Conservation (phyloP, 2,888 invertebrate species). For the Drosophila neotestacea region DNA sequence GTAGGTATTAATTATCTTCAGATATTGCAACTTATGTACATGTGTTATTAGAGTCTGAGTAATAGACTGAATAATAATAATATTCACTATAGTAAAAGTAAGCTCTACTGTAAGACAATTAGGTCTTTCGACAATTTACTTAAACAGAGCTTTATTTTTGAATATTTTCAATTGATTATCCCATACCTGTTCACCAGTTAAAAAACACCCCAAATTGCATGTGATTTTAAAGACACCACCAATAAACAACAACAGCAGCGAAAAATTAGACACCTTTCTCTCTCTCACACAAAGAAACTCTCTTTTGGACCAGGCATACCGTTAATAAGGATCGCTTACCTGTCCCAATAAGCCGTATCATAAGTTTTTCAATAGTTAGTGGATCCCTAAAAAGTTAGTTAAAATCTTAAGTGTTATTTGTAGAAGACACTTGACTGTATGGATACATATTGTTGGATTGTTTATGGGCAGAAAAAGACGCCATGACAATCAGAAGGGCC, state of each 20-base stretch:
- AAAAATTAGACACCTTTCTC: conserved; percentile 11
- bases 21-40: neutral
- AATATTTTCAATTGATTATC: conserved; percentile 68
- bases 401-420: conserved; percentile 20
- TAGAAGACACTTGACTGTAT: conserved; percentile 20
- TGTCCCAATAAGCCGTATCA: conserved; percentile 14
- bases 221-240: conserved; percentile 65
- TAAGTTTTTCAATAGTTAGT: conserved; percentile 2
- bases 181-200: conserved; percentile 64
- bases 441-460: conserved; percentile 32
- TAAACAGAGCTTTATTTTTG: conserved; percentile 23
- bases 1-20: conserved; percentile 17
- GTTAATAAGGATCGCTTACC: conserved; percentile 44
- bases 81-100: neutral
- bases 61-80: neutral
- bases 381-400: conserved; percentile 16
- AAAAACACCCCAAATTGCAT: conserved; percentile 73
- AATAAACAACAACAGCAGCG: conserved; percentile 44
- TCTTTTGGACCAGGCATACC: conserved; percentile 9
- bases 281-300: neutral
- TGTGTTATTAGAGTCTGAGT: conserved; percentile 1
- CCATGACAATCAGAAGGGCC: conserved; percentile 56
- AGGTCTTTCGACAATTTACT: neutral
- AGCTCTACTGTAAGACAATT: neutral
- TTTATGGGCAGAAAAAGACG: conserved; percentile 44